Evolutionary conservation across 92 coral and sea anemone species (phyloP).

Genomic region (Galaxea fascicularis): DNA sequence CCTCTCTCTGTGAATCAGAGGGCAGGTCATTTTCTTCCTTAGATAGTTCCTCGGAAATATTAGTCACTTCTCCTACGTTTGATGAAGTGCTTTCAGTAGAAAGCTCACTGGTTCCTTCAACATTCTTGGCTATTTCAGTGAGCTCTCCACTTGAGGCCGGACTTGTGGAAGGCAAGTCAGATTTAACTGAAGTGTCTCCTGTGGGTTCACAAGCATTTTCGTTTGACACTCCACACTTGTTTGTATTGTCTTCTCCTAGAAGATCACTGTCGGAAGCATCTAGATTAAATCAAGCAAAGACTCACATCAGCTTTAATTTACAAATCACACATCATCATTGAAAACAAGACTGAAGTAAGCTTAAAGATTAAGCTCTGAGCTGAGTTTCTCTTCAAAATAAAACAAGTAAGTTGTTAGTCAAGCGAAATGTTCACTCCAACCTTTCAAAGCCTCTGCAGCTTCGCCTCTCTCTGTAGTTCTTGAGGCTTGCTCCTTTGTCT

Average conservation of each 20-base stretch:
- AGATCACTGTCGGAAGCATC: background rate
- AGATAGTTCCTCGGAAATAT: background rate
- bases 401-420: no score
- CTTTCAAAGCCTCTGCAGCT: slow-evolving; percentile 9
- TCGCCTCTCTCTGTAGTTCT: slow-evolving; percentile 22
- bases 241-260: slow-evolving; percentile 22
- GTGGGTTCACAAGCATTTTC: slow-evolving; percentile 11
- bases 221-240: slow-evolving; percentile 29
- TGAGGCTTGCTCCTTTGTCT: slow-evolving; percentile 63
- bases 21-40: slow-evolving; percentile 2
- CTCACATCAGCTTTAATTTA: background rate
- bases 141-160: slow-evolving; percentile 7
- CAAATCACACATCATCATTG: background rate
- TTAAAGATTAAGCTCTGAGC: no score
- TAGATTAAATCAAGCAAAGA: slow-evolving; percentile 21
- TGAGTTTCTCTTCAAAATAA: background rate
- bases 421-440: background rate
- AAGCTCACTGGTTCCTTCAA: background rate
- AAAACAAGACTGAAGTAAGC: background rate
- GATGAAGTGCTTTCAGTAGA: background rate
- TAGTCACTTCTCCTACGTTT: background rate
- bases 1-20: slow-evolving; percentile 6
- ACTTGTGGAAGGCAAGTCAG: slow-evolving; percentile 23
- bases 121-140: background rate
- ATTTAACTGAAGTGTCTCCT: slow-evolving; percentile 8